These are phyloP conservation scores for Monochamus saltuarius DNA, from an alignment of 1,140 invertebrate species.

Conservation along the genomic window DNA sequence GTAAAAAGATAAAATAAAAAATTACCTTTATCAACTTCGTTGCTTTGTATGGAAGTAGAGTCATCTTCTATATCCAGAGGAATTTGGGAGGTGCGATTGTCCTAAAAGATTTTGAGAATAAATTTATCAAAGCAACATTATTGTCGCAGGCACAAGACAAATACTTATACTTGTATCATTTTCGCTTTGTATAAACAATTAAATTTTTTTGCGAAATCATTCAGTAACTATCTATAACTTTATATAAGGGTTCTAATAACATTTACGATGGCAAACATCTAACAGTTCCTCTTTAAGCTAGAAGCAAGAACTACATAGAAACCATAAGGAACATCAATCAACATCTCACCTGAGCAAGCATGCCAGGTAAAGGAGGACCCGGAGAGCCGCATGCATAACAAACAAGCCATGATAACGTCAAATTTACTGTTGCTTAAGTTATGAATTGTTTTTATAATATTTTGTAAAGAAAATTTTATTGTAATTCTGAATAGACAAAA, in stretches of 20 bases:
- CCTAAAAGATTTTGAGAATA: conserved; percentile 56
- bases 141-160: neutral
- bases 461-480: neutral
- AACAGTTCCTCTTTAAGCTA: conserved; percentile 1
- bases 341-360: conserved; percentile 43
- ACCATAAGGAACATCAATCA: neutral
- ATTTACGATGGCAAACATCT: neutral
- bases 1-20: too few relatives aligned
- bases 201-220: too few relatives aligned
- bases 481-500: too few relatives aligned
- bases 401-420: conserved; percentile 49
- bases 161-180: too few relatives aligned
- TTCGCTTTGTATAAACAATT: neutral
- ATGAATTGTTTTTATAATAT: neutral
- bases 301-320: conserved; percentile 8
- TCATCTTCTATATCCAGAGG: conserved; percentile 89
- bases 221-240: neutral
- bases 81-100: conserved; percentile 82
- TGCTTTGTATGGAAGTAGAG: conserved; percentile 75
- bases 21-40: conserved; percentile 74
- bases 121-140: neutral
- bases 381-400: conserved; percentile 63
- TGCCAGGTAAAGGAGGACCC: conserved; percentile 56
- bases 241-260: neutral
- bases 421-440: conserved; percentile 2